Evolutionary conservation across 2,888 invertebrate species (phyloP).

Genomic region (Helleia helle): DNA sequence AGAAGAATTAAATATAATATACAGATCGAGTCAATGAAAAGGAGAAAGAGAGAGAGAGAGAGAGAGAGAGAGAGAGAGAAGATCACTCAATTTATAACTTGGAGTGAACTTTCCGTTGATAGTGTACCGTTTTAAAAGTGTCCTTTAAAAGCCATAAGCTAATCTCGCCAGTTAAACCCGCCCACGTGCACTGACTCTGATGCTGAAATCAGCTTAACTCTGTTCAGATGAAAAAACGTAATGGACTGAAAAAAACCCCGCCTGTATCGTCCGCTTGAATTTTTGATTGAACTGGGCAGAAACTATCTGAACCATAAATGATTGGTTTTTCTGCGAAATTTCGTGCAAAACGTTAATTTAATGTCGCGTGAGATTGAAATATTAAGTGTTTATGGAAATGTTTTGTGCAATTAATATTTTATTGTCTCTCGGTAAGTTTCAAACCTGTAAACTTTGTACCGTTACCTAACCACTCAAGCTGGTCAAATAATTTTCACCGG

Average conservation of each 20-base stretch:
- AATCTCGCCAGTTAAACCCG: too few species aligned
- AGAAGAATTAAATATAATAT: too few species aligned
- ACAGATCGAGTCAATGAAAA: too few species aligned
- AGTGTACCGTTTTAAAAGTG: too few species aligned
- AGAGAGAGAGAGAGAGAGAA: too few species aligned
- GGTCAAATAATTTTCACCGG: too few species aligned
- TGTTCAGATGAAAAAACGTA: slow-evolving; percentile 47
- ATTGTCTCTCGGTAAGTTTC: too few species aligned
- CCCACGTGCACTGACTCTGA: neutral
- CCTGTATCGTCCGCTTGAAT: slow-evolving; percentile 20
- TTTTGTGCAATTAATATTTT: neutral
- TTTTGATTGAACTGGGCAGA: slow-evolving; percentile 10
- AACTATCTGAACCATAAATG: slow-evolving; percentile 12
- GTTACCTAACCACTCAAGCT: too few species aligned
- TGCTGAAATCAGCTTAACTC: slow-evolving; percentile 51
- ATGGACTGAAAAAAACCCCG: slow-evolving; percentile 46
- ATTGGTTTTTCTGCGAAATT: slow-evolving; percentile 12
- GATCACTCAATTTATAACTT: too few species aligned
- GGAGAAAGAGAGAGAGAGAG: too few species aligned
- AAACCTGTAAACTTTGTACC: neutral
- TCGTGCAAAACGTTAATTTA: slow-evolving; percentile 5
- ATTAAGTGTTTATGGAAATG: neutral
- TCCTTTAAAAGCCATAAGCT: too few species aligned
- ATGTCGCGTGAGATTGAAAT: slow-evolving; percentile 10
- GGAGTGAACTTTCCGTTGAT: too few species aligned